These are phyloP conservation scores for Labrus mixtus DNA, from an alignment of 2,113 vertebrate genomes.

Conservation along the genomic window DNA sequence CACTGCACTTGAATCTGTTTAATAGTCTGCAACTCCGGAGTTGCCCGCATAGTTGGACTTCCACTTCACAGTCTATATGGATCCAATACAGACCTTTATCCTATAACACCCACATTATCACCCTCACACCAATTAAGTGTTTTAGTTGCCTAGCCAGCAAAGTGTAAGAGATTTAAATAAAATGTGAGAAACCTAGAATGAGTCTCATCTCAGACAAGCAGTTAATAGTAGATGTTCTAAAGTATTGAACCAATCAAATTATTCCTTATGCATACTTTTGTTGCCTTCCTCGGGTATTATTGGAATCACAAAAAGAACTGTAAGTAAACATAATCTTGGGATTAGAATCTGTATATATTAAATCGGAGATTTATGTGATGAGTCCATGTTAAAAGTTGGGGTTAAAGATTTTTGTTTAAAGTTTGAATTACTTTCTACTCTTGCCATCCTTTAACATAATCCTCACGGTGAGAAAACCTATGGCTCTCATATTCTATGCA, in stretches of 20 bases:
- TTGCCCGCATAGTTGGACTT: too few relatives aligned
- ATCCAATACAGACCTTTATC: too few relatives aligned
- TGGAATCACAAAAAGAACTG: neutral
- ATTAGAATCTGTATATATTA: neutral
- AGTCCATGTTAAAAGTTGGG: neutral
- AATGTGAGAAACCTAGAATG: neutral
- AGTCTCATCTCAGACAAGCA: neutral
- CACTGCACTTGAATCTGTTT: too few relatives aligned
- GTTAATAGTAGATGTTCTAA: neutral
- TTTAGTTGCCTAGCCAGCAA: too few relatives aligned
- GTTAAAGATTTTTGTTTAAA: neutral
- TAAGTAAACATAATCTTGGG: neutral
- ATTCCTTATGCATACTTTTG: too few relatives aligned
- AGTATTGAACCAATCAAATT: neutral
- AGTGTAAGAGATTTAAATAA: neutral
- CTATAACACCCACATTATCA: neutral
- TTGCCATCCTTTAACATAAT: conserved; percentile 3
- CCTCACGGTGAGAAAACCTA: conserved; percentile 4
- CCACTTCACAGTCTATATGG: too few relatives aligned
- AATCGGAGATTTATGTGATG: neutral
- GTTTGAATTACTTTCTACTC: neutral
- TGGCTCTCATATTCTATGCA: conserved; percentile 6
- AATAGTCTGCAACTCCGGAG: too few relatives aligned
- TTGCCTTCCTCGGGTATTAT: neutral
- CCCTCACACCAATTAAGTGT: neutral